Evolutionary conservation across 2,888 invertebrate species (phyloP).

Genomic region (Podotricha telesiphe): DNA sequence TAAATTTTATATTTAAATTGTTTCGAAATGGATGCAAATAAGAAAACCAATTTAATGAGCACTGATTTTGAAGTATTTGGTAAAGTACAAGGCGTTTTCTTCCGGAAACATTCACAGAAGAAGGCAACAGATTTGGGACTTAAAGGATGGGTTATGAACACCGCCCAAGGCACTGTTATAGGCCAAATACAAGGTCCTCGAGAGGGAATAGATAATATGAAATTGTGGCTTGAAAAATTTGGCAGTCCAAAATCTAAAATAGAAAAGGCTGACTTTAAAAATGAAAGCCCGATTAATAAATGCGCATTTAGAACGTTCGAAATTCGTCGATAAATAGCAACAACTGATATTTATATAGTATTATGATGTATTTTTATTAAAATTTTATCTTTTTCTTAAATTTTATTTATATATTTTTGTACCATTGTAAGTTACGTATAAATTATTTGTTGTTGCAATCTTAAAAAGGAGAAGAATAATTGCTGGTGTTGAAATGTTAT

Average conservation of each 20-base stretch:
- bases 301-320: constrained; percentile 75
- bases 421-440: too few species aligned
- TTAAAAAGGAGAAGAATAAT: too few species aligned
- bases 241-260: constrained; percentile 89
- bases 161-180: constrained; percentile 86
- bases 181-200: constrained; percentile 86
- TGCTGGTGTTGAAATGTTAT: neutral
- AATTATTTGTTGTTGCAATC: too few species aligned
- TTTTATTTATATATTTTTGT: neutral
- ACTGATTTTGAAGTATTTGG: constrained; percentile 85
- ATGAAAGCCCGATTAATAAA: constrained; percentile 81
- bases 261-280: constrained; percentile 86
- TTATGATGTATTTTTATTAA: neutral
- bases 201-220: constrained; percentile 85
- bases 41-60: constrained; percentile 55
- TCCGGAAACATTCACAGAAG: constrained; percentile 85
- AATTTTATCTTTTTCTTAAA: neutral
- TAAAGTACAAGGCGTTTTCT: constrained; percentile 84
- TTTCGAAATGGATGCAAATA: constrained; percentile 54
- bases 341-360: neutral
- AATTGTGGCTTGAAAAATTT: constrained; percentile 79
- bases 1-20: neutral
- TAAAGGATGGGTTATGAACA: constrained; percentile 91
- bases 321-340: constrained; percentile 64
- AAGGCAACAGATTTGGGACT: constrained; percentile 85